Base-by-base conservation (phyloP, 2,797 vertebrate genomes). In the Sebastes goodei region DNA sequence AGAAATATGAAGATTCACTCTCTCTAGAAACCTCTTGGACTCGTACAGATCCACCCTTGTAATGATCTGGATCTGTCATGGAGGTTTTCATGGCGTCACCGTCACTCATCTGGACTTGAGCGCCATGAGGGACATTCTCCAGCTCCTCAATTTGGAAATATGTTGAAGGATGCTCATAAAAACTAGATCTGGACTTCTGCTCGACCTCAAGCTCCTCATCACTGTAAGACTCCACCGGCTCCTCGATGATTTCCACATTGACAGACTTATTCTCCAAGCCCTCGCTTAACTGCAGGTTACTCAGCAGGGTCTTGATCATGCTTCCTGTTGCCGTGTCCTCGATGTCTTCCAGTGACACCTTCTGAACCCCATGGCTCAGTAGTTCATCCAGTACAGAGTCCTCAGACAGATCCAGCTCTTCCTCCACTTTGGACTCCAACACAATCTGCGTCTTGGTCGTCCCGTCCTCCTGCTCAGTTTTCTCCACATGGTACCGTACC, bases 201-300 rank as follows among this genome's bases (percentile, higher is more conserved):
- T 94, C 91, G 33, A 94, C 89, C 49, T 94, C 89, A 52, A 68
- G 8, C 65, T 92, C 95, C 71, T 95, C 96, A 7, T 96, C 96
- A 0, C 86, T 86, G 10, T 84, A 57, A 12, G 92, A 95, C 78
- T 97, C 97, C 62, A 96, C 20, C 0, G 96, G 95, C 86, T 98
- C 97, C 86, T 99, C 97, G 2, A 97, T 93, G 42, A 99, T 97
- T 91, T 99, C 96, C 69, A 99, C 97, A 1, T 96, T 97, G 74
- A 99, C 95, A 1, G 96, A 95, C 10, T 95, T 95, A 4, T 96
- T 97, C 59, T 93, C 94, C 38, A 94, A 69, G 29, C 88, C 87
- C 63, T 95, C 95, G 0, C 80, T 92, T 10, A 90, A 95, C 65
- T 96, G 96, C 83, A 97, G 90, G 11, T 96, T 95, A 0, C 95